phyloP scores from a whole-genome alignment of 2,113 vertebrate species.

The Tretioscincus oriximinensis region DNA sequence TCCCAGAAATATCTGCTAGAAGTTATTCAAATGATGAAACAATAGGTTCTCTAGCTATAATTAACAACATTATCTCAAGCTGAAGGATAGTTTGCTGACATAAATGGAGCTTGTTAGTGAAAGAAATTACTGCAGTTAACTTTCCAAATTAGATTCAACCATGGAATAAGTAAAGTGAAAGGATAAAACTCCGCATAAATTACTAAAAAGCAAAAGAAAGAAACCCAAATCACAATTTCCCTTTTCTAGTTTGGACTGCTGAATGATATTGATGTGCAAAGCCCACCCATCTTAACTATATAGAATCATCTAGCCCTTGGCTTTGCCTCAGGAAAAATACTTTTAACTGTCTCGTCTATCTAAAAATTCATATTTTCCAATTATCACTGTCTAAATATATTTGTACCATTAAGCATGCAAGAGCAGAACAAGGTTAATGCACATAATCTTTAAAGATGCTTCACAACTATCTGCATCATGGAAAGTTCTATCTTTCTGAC shows the following conservation, averaged over 20 bases:
- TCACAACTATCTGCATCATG: constrained; percentile 34
- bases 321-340: constrained; percentile 69
- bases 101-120: constrained; percentile 1
- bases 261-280: constrained; percentile 12
- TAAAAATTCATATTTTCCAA: constrained; percentile 62
- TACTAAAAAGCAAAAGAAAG: constrained; percentile 20
- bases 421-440: constrained; percentile 62
- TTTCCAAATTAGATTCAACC: constrained; percentile 17
- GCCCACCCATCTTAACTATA: not conserved
- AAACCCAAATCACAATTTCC: constrained; percentile 29
- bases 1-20: too few species aligned
- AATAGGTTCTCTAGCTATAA: not conserved
- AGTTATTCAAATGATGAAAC: not conserved
- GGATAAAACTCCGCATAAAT: not conserved
- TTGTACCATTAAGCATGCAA: constrained; percentile 48
- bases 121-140: constrained; percentile 15
- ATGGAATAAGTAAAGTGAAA: constrained; percentile 31
- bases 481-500: constrained; percentile 31
- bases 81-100: not conserved
- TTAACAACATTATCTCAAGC: not conserved
- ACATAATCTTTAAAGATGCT: constrained; percentile 54
- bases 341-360: constrained; percentile 46
- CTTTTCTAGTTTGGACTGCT: constrained; percentile 27
- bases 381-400: constrained; percentile 43
- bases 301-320: constrained; percentile 57